Evolutionary conservation across 2,113 vertebrate genomes (phyloP).

Genomic region (Elephas maximus): DNA sequence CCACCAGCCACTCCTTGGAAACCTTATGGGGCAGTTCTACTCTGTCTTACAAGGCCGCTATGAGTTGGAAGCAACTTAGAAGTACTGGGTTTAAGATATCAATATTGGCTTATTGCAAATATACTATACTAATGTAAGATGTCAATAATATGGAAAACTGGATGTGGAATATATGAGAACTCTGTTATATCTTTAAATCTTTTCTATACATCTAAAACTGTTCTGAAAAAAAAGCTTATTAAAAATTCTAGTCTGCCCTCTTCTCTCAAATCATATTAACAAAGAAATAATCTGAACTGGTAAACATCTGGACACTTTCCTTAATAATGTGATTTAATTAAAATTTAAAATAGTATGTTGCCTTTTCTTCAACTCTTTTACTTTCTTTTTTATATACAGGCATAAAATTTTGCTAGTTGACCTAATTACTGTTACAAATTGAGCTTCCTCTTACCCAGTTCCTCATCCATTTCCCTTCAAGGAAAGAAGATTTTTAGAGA

Average conservation of each 20-base stretch:
- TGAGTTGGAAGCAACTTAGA: too few species aligned
- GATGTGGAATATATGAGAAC: neutral
- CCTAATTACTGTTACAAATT: constrained; percentile 37
- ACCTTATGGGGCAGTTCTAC: too few species aligned
- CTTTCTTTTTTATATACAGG: neutral
- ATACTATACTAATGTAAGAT: neutral
- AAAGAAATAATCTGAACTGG: neutral
- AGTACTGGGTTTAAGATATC: too few species aligned
- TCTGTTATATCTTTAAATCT: neutral
- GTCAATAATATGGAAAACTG: neutral
- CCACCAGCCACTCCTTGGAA: too few species aligned
- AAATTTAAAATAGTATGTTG: neutral
- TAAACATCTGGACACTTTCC: neutral
- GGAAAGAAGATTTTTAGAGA: neutral
- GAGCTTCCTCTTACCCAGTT: neutral
- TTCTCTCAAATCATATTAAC: neutral
- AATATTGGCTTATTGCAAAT: too few species aligned
- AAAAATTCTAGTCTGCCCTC: neutral
- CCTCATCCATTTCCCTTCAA: constrained; percentile 28
- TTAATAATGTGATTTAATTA: constrained; percentile 24
- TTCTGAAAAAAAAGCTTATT: neutral
- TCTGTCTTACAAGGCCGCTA: too few species aligned
- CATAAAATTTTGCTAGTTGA: constrained; percentile 14
- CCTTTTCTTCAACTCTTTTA: neutral
- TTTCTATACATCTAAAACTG: neutral